These are phyloP conservation scores for Drosophila miranda DNA, from an alignment of 1,140 invertebrate genomes.

Conservation along the genomic window DNA sequence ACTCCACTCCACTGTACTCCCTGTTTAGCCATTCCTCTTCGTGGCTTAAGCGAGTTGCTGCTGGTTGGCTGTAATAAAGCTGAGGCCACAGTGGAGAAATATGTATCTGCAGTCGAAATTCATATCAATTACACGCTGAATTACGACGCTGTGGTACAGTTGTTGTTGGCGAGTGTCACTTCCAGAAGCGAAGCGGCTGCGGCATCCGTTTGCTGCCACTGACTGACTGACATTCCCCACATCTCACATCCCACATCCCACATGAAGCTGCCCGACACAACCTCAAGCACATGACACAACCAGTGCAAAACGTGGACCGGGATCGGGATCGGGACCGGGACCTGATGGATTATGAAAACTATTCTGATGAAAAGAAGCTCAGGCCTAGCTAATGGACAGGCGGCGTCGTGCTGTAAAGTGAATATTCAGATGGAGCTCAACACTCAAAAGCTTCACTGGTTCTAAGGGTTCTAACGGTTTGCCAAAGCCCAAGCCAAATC, in stretches of 20 bases:
- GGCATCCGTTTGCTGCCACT: not conserved
- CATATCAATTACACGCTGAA: conserved; percentile 36
- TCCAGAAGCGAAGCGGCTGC: not conserved
- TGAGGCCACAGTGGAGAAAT: conserved; percentile 38
- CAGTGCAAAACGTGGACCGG: conserved; percentile 3
- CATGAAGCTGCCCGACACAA: conserved; percentile 31
- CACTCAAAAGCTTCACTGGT: not conserved
- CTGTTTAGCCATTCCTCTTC: conserved; percentile 23
- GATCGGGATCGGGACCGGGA: not conserved
- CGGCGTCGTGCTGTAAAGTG: too few species aligned
- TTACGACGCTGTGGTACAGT: not conserved
- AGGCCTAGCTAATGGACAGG: not conserved
- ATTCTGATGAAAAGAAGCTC: conserved; percentile 30
- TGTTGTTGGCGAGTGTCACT: too few species aligned
- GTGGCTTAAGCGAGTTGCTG: conserved; percentile 30
- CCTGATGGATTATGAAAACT: conserved; percentile 16
- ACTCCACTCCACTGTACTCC: not conserved
- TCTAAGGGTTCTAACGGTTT: not conserved
- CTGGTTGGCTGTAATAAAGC: conserved; percentile 44
- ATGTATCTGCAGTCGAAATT: conserved; percentile 18
- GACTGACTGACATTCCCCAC: not conserved
- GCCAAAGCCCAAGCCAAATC: not conserved
- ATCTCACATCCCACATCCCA: not conserved
- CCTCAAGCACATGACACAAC: conserved; percentile 42
- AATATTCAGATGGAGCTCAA: too few species aligned